Conservation (phyloP, 2,888 invertebrate genomes). For the Eristalinus sepulchralis region DNA sequence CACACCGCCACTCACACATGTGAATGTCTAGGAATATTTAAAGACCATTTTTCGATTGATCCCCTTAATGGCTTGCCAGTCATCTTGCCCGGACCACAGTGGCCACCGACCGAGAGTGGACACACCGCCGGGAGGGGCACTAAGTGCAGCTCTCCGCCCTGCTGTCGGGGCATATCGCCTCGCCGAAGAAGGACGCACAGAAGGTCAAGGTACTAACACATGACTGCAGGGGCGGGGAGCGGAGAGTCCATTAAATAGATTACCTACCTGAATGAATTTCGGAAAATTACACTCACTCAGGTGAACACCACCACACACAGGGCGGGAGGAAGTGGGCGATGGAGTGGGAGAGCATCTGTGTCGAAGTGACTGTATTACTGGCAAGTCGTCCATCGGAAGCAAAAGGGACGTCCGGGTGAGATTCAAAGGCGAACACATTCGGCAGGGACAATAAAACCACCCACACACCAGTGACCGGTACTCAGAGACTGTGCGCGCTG, state of each 20-base stretch:
- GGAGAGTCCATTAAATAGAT: constrained; percentile 69
- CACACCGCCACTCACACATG: neutral
- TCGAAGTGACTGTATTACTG: neutral
- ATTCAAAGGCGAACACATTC: constrained; percentile 55
- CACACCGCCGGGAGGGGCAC: constrained; percentile 1
- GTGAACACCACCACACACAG: neutral
- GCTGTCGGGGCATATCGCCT: neutral
- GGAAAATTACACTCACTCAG: constrained; percentile 56
- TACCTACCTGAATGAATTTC: constrained; percentile 70
- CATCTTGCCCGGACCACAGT: constrained; percentile 4
- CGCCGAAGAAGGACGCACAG: constrained; percentile 33
- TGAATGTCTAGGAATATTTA: constrained; percentile 17
- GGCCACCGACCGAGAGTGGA: neutral
- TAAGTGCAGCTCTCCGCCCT: constrained; percentile 31
- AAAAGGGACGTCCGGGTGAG: constrained; percentile 16
- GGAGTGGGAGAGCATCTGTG: neutral
- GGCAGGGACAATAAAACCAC: constrained; percentile 59
- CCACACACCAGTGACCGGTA: neutral
- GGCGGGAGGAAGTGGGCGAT: neutral
- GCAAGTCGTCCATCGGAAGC: neutral
- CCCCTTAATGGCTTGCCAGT: constrained; percentile 54
- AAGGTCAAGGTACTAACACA: constrained; percentile 64
- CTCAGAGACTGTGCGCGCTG: no score
- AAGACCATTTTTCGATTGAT: constrained; percentile 61
- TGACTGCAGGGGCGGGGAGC: neutral